These are phyloP conservation scores for Antitype chi DNA, from an alignment of 2,888 invertebrate genomes.

Conservation along the genomic window DNA sequence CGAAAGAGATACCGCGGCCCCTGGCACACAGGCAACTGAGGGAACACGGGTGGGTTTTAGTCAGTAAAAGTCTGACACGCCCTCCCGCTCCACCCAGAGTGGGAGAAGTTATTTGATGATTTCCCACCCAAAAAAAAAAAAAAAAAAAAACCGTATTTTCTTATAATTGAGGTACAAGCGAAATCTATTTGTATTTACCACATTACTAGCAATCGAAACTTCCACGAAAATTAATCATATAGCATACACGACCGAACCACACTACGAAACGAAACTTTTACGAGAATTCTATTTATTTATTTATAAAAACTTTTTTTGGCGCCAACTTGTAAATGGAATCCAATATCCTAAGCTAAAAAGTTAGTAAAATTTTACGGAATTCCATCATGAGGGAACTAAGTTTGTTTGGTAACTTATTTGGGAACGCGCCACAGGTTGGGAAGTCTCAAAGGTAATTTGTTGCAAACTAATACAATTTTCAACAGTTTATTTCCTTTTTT, in stretches of 20 bases:
- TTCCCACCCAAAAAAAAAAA: too few relatives aligned
- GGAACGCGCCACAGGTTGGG: slow-evolving; percentile 52
- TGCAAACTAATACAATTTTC: slow-evolving; percentile 38
- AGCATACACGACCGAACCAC: too few relatives aligned
- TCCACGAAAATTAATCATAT: neutral
- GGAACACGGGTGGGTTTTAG: too few relatives aligned
- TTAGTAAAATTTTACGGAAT: slow-evolving; percentile 35
- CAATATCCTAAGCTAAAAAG: slow-evolving; percentile 39
- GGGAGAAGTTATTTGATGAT: too few relatives aligned
- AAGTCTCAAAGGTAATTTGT: slow-evolving; percentile 45
- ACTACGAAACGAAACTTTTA: neutral
- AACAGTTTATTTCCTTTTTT: slow-evolving; percentile 38
- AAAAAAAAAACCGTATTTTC: too few relatives aligned
- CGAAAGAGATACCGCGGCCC: too few relatives aligned
- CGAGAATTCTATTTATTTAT: neutral
- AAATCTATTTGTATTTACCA: too few relatives aligned
- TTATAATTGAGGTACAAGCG: too few relatives aligned
- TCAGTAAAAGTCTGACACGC: too few relatives aligned
- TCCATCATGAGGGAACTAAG: slow-evolving; percentile 30
- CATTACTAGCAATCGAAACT: neutral
- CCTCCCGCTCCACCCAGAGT: too few relatives aligned
- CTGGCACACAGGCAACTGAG: too few relatives aligned
- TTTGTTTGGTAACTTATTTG: slow-evolving; percentile 61
- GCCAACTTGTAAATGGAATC: slow-evolving; percentile 25
- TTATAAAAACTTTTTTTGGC: slow-evolving; percentile 8